Conservation (phyloP, 2,888 invertebrate genomes). For the Lepidocyrtinus sp. region DNA sequence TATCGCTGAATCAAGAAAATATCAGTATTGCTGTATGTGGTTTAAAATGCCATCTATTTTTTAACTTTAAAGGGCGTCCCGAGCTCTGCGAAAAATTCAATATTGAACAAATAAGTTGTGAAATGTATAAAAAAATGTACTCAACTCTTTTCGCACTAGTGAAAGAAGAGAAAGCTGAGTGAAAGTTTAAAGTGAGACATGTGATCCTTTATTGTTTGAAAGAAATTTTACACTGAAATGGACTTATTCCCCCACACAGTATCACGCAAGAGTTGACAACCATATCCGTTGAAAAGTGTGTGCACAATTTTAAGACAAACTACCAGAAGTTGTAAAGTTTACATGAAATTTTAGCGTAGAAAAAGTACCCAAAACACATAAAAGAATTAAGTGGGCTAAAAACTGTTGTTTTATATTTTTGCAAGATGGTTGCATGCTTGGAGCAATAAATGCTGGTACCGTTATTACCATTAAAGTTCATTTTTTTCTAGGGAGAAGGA, state of each 20-base stretch:
- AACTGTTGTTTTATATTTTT: slow-evolving; percentile 14
- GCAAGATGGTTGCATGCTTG: background rate
- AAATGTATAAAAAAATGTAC: too few species aligned
- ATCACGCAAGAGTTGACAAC: slow-evolving; percentile 22
- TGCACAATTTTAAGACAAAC: background rate
- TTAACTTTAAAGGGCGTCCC: background rate
- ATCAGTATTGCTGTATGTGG: background rate
- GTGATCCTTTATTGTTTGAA: slow-evolving; percentile 6
- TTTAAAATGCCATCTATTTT: background rate
- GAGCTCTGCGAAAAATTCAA: too few species aligned
- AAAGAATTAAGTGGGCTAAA: slow-evolving; percentile 18
- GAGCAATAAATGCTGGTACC: slow-evolving; percentile 16
- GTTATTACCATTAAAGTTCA: background rate
- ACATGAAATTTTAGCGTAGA: background rate
- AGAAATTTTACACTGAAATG: background rate
- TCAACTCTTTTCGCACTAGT: too few species aligned
- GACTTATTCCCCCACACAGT: background rate
- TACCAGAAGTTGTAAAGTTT: slow-evolving; percentile 2
- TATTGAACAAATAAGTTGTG: too few species aligned
- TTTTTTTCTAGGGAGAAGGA: background rate
- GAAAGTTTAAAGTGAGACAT: background rate
- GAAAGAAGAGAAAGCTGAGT: background rate
- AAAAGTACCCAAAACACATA: slow-evolving; percentile 6
- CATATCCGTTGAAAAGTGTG: slow-evolving; percentile 31
- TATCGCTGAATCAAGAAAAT: too few species aligned